Conservation (phyloP, 2,113 vertebrate genomes). For the Rafetus swinhoei region DNA sequence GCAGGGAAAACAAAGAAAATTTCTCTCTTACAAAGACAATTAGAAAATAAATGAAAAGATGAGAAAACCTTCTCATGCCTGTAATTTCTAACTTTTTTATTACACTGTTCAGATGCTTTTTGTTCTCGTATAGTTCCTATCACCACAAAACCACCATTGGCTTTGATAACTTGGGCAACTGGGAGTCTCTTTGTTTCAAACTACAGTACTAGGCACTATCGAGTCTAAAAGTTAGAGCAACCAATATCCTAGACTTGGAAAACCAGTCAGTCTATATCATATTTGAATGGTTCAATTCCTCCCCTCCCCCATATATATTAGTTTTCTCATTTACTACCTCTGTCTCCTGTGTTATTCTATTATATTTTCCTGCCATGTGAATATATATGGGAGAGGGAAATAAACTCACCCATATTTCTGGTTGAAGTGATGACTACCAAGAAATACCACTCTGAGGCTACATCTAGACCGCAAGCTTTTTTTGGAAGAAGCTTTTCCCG, state of each 20-base stretch:
- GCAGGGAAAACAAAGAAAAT: neutral
- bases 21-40: neutral
- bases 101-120: neutral
- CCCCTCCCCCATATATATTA: neutral
- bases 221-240: neutral
- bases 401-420: slow-evolving; percentile 18
- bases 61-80: neutral
- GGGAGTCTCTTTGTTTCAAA: neutral
- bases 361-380: slow-evolving; percentile 24
- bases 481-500: too few species aligned
- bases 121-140: neutral
- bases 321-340: slow-evolving; percentile 29
- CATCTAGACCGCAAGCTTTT: too few species aligned
- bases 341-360: slow-evolving; percentile 50
- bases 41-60: neutral
- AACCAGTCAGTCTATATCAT: neutral
- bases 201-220: neutral
- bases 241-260: neutral
- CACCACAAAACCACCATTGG: neutral
- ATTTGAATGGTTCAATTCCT: neutral
- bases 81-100: neutral
- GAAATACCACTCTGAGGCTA: neutral
- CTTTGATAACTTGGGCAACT: neutral
- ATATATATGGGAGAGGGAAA: neutral
- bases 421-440: neutral